Evolutionary conservation across 2,113 vertebrate species (phyloP).

Genomic region (Progne subis): DNA sequence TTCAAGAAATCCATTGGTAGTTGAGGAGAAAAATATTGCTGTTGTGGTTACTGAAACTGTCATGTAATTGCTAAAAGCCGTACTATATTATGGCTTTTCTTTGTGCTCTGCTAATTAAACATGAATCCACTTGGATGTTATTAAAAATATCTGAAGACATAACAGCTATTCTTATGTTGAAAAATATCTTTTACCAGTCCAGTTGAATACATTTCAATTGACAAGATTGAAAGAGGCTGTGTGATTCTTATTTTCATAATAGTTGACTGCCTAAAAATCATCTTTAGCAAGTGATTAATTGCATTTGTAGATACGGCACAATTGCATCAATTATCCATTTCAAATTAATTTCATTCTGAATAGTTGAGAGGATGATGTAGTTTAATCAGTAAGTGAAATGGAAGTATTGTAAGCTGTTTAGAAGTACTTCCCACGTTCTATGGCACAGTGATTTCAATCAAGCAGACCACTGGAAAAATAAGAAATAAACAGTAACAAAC

Average conservation of each 20-base stretch:
- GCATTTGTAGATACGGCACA: slow-evolving; percentile 28
- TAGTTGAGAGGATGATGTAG: slow-evolving; percentile 35
- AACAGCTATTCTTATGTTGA: not conserved
- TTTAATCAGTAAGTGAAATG: slow-evolving; percentile 57
- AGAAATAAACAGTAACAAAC: not conserved
- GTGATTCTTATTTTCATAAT: slow-evolving; percentile 31
- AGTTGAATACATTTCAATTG: slow-evolving; percentile 36
- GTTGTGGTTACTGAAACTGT: not conserved
- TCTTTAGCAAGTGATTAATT: slow-evolving; percentile 37
- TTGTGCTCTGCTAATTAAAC: slow-evolving; percentile 39
- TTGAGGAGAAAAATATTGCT: not conserved
- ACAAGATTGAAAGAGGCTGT: not conserved
- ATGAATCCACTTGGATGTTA: slow-evolving; percentile 12
- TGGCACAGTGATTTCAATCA: not conserved
- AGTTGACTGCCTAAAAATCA: slow-evolving; percentile 30
- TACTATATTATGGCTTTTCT: slow-evolving; percentile 8
- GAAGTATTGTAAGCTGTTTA: slow-evolving; percentile 40
- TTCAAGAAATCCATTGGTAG: not conserved
- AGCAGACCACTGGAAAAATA: not conserved
- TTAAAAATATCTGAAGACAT: slow-evolving; percentile 38
- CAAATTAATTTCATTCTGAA: slow-evolving; percentile 24
- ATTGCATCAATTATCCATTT: slow-evolving; percentile 51
- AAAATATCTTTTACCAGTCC: slow-evolving; percentile 4
- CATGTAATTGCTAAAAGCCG: not conserved
- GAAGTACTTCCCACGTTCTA: not conserved